Evolutionary conservation across 2,797 vertebrate species (phyloP).

Genomic region (Heliangelus exortis): DNA sequence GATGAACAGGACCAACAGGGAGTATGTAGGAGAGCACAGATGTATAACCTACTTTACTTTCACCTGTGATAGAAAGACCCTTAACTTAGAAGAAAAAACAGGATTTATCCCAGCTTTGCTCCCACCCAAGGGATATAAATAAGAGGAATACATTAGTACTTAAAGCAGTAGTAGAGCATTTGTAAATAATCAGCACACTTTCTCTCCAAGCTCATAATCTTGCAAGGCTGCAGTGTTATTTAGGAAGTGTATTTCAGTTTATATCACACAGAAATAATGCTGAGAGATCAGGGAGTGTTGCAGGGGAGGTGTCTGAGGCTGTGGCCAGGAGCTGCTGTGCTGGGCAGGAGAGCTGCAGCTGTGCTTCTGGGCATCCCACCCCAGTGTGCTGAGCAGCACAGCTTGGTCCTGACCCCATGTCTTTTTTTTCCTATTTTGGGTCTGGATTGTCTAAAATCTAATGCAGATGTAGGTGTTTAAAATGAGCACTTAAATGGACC

Average conservation of each 20-base stretch:
- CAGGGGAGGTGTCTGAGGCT: background rate
- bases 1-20: slow-evolving; percentile 16
- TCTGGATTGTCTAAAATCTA: background rate
- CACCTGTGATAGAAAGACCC: background rate
- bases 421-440: too few species aligned
- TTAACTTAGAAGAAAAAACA: background rate
- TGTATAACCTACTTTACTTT: slow-evolving; percentile 49
- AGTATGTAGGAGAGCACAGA: background rate
- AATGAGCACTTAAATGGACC: background rate
- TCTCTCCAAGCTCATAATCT: background rate
- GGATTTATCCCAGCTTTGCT: background rate
- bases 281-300: background rate
- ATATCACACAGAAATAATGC: background rate
- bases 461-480: background rate
- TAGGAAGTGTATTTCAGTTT: background rate
- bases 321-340: background rate
- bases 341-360: background rate
- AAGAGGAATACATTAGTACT: background rate
- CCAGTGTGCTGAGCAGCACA: background rate
- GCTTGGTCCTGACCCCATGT: fast-evolving
- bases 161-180: background rate
- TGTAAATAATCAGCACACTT: background rate
- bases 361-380: background rate
- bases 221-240: background rate
- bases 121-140: background rate